Evolutionary conservation across 2,888 invertebrate species (phyloP).

Genomic region (Leucophenga maculata): DNA sequence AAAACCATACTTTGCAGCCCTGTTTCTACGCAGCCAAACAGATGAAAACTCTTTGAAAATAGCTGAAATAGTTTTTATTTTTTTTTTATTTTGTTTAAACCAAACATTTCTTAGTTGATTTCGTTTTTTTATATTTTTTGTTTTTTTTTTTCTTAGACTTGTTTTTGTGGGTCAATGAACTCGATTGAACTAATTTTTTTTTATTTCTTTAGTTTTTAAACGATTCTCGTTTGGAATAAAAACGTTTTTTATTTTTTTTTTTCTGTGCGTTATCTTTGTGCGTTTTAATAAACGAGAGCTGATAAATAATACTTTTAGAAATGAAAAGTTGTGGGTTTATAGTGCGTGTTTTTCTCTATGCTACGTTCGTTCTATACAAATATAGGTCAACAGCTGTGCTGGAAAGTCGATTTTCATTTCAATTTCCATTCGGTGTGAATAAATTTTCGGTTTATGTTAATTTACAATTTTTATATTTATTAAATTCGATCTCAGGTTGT

Average conservation of each 20-base stretch:
- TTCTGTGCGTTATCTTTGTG: constrained; percentile 56
- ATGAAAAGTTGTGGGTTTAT: constrained; percentile 54
- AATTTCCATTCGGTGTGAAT: no score
- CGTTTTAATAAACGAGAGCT: constrained; percentile 6
- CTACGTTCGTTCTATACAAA: not conserved
- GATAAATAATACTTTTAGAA: constrained; percentile 50
- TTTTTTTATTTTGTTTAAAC: constrained; percentile 51
- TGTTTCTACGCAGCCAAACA: no score
- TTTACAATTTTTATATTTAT: not conserved
- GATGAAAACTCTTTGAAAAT: constrained; percentile 8
- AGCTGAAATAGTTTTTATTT: constrained; percentile 31
- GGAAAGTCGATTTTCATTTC: constrained; percentile 1
- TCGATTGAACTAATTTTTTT: constrained; percentile 57
- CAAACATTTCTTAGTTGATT: constrained; percentile 18
- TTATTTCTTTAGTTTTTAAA: constrained; percentile 13
- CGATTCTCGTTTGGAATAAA: constrained; percentile 21
- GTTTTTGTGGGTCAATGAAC: constrained; percentile 66
- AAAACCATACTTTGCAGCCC: no score
- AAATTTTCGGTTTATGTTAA: no score
- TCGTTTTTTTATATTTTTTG: constrained; percentile 47
- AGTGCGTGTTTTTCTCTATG: no score
- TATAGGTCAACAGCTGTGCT: constrained; percentile 21
- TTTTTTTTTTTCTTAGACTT: constrained; percentile 39
- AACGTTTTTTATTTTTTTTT: constrained; percentile 41
- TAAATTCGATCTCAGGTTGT: not conserved